Evolutionary conservation across 2,113 vertebrate species (phyloP).

Genomic region (Colinus virginianus): DNA sequence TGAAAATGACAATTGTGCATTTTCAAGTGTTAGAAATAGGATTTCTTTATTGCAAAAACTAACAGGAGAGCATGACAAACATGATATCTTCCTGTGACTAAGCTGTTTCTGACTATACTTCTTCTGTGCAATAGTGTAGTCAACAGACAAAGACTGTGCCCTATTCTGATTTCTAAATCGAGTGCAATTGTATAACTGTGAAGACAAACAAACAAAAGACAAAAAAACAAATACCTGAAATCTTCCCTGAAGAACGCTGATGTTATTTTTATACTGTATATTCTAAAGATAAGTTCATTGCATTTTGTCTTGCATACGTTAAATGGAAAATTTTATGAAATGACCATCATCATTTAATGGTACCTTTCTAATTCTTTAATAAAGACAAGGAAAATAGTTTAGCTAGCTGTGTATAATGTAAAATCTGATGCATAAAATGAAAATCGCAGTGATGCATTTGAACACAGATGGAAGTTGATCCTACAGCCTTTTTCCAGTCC

Average conservation of each 20-base stretch:
- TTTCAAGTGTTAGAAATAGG: not conserved
- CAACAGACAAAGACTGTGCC: not conserved
- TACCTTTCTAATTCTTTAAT: not conserved
- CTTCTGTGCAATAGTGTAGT: not conserved
- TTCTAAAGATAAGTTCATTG: not conserved
- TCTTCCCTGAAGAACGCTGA: not conserved
- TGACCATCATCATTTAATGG: not conserved
- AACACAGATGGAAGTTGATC: not conserved
- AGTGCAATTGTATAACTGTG: not conserved
- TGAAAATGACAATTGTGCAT: not conserved
- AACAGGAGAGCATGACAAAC: rapidly evolving
- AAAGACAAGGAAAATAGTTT: not conserved
- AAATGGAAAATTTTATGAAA: not conserved
- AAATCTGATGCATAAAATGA: not conserved
- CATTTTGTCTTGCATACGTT: not conserved
- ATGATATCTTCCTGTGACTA: not conserved
- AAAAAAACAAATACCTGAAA: not conserved
- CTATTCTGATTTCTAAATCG: not conserved
- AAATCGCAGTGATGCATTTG: not conserved
- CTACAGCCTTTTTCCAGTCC: not conserved
- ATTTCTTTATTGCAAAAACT: not conserved
- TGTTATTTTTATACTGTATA: not conserved
- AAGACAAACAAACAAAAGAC: not conserved
- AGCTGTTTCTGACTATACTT: not conserved
- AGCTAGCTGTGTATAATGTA: not conserved